Conservation (phyloP, 2,797 vertebrate genomes). For the Salarias fasciatus region DNA sequence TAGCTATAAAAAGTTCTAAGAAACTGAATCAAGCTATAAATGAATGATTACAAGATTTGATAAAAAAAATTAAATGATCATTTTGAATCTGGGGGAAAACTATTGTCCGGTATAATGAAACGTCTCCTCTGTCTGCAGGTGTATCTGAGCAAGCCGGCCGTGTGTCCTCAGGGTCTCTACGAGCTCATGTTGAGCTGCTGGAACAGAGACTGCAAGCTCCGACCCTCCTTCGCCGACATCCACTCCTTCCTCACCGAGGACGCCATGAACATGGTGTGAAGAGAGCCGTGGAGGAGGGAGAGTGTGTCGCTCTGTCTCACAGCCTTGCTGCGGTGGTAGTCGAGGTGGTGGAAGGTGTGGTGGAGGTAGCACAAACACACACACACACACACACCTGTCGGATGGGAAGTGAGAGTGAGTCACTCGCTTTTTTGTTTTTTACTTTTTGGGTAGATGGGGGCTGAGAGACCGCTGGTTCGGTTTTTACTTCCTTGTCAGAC, state of each 20-base stretch:
- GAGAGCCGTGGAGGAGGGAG: neutral
- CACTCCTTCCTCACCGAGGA: constrained; percentile 90
- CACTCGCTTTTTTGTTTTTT: constrained; percentile 69
- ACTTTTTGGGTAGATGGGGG: constrained; percentile 62
- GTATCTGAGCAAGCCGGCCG: constrained; percentile 86
- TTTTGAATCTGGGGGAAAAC: no score
- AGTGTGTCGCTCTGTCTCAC: neutral
- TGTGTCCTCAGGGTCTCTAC: constrained; percentile 91
- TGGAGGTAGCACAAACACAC: no score
- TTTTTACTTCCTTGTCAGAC: constrained; percentile 65
- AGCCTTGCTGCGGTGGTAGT: constrained; percentile 11
- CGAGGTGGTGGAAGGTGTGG: constrained; percentile 35
- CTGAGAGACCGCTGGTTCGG: constrained; percentile 84
- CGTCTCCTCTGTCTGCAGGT: constrained; percentile 75
- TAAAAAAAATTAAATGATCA: no score
- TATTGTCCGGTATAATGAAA: no score
- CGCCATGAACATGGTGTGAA: constrained; percentile 89
- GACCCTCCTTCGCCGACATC: constrained; percentile 89
- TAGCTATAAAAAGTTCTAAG: no score
- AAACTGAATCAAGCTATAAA: no score
- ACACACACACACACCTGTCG: constrained; percentile 38
- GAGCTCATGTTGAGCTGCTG: constrained; percentile 94
- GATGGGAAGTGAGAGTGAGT: constrained; percentile 49
- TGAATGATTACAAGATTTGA: no score
- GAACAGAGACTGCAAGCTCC: constrained; percentile 92